Evolutionary conservation across 1,140 invertebrate genomes (phyloP), one percentile per base, ranked within the genome.

Genomic region (Eupeodes corollae): DNA sequence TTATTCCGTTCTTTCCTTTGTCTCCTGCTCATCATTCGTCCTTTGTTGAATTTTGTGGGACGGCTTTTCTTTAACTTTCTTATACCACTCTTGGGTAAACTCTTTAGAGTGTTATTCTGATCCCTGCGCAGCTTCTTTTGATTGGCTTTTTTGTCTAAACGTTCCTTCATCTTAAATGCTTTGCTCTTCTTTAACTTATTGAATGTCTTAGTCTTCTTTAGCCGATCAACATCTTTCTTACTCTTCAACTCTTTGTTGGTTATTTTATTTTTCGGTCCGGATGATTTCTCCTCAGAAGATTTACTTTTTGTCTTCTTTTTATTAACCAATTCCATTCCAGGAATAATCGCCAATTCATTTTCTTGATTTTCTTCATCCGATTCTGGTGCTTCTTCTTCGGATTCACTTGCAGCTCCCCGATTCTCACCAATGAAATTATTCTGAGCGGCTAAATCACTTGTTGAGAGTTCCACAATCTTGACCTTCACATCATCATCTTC

Each of bases 401-500:
- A 58, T 52, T 68, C 55, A 42, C 65, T 44, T 50, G 69, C 67
- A 49, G 62, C 68, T 15, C 76, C 75, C 60, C 66, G 73, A 60
- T 86, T 86, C 40, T 76, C 71, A 9, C 83, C 83, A 48, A 86
- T 82, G 67, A 81, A 80, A 58, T 79, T 77, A 52, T 77, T 76
- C 56, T 76, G 73, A 46, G 78, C 74, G 9, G 79, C 73, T 42
- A 84, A 68, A 32, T 79, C 77, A 41, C 77, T 75, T 39, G 80
- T 69, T 26, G 80, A 79, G 12, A 87, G 63, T 59, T 86, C 83
- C 1, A 82, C 72, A 46, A 87, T 79, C 69, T 82, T 84, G 6
- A 84, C 81, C 57, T 82, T 77, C n/a, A 81, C 78, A 55, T 81
- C 75, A 65, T 85, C 80, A 55, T 79, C 83, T 54, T 84, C 77